Conservation (phyloP, 92 coral and sea anemone species). For the Palythoa heliodiscus region DNA sequence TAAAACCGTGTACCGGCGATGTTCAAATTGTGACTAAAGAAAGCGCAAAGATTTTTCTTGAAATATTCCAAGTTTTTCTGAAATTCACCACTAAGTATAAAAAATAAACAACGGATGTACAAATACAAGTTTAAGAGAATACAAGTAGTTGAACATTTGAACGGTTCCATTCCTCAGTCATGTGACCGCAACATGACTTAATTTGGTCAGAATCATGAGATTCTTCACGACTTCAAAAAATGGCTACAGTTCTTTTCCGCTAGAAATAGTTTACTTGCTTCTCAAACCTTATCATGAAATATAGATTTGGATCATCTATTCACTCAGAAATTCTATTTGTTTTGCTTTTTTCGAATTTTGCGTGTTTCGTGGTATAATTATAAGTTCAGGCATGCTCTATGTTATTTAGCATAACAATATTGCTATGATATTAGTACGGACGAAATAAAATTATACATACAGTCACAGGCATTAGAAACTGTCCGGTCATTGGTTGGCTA, state of each 20-base stretch:
- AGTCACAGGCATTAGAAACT: no score
- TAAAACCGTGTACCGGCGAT: no score
- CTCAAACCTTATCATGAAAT: neutral
- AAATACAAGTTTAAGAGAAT: no score
- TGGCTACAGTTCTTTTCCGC: neutral
- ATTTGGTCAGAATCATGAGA: neutral
- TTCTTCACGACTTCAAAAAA: neutral
- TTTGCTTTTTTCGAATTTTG: neutral
- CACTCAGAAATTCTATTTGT: neutral
- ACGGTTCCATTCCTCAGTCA: neutral
- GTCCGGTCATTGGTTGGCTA: no score
- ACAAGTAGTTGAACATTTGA: neutral
- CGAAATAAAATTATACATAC: neutral
- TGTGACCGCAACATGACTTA: conserved; percentile 2
- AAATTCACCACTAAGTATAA: neutral
- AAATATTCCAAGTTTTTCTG: neutral
- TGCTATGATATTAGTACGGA: neutral
- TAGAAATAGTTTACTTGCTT: neutral
- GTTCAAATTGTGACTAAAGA: no score
- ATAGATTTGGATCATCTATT: neutral
- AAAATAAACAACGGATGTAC: neutral
- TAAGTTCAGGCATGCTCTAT: neutral
- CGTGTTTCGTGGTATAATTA: neutral
- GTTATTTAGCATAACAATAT: neutral
- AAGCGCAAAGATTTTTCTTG: neutral